A percentile compares a stretch with the other conserved stretches of the same genome.
Conservation (phyloP, 1,140 invertebrate genomes). For the Magallana ariakensis region DNA sequence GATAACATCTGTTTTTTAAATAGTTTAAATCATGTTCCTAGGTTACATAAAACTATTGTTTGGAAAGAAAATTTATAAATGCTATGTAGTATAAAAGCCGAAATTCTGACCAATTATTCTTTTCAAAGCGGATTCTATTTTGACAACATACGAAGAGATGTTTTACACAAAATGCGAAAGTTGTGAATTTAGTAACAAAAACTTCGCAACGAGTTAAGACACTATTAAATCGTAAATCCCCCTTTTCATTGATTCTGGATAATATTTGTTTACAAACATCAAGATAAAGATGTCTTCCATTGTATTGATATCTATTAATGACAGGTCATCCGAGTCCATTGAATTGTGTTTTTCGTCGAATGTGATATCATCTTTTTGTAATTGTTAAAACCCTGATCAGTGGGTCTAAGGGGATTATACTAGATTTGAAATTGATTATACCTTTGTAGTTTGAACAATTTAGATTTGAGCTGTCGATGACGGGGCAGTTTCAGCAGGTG, state of each 20-base stretch:
- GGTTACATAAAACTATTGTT: not conserved
- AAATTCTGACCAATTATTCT: not conserved
- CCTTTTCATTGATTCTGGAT: not conserved
- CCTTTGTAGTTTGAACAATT: slow-evolving; percentile 16
- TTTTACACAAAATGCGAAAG: not conserved
- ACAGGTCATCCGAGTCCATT: not conserved
- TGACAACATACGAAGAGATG: too few relatives aligned
- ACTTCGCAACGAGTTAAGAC: not conserved
- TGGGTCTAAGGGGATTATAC: not conserved
- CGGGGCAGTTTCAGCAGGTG: slow-evolving; percentile 5
- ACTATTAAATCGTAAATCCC: not conserved
- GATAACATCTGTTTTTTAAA: slow-evolving; percentile 28
- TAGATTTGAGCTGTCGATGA: slow-evolving; percentile 4
- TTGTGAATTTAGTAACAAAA: not conserved
- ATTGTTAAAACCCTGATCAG: not conserved
- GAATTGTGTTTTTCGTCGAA: not conserved
- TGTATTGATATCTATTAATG: not conserved
- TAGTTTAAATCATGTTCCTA: slow-evolving; percentile 12
- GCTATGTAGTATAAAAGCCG: not conserved
- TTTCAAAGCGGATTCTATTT: not conserved
- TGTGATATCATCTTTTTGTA: not conserved
- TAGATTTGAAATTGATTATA: slow-evolving; percentile 3
- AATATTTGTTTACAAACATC: slow-evolving; percentile 23
- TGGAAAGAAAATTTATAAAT: slow-evolving; percentile 1
- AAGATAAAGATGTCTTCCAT: slow-evolving; percentile 2